Base-by-base conservation (phyloP, 2,797 vertebrate genomes). In the Hydrophis major region DNA sequence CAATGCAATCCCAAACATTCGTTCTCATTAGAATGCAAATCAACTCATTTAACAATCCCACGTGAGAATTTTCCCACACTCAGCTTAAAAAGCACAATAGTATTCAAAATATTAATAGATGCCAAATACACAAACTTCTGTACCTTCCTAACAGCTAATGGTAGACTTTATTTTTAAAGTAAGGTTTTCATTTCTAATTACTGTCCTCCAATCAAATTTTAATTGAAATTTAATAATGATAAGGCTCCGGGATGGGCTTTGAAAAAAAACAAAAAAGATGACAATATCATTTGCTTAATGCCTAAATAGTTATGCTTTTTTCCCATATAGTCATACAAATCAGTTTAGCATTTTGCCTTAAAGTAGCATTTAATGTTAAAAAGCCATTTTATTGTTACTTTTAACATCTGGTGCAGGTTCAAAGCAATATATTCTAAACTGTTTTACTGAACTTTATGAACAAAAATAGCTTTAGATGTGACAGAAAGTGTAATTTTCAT, bases 21-120 rank as follows among this genome's bases (percentile, higher is more conserved):
- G 97, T 97, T 98, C 98, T 98, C 98, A 98, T 98, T 98, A 98
- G 97, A 97, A 98, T 98, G 98, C 98, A 98, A 98, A 98, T 98
- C 96, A 94, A 98, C 97, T 98, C 96, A 97, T 98, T 98, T 98
- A 98, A 98, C 98, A 98, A 98, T 98, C 98, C 98, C 98, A 98
- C 98, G 96, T 97, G 98, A 98, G 98, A 98, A 97, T 98, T 98
- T 96, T 95, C 97, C 97, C 97, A 97, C 97, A 97, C 95, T 97
- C 96, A 96, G 97, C 96, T 98, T 98, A 98, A 97, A 98, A 98
- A 97, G 96, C 94, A 53, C 98, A 97, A 96, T 97, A 97, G 97
- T 98, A 97, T 98, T 98, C 98, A 98, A 98, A 98, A 98, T 98
- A 98, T 98, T 97, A 98, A 98, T 98, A 98, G 98, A 98, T 97